Base-by-base conservation (phyloP, 1,140 invertebrate species). In the Zeugodacus cucurbitae region DNA sequence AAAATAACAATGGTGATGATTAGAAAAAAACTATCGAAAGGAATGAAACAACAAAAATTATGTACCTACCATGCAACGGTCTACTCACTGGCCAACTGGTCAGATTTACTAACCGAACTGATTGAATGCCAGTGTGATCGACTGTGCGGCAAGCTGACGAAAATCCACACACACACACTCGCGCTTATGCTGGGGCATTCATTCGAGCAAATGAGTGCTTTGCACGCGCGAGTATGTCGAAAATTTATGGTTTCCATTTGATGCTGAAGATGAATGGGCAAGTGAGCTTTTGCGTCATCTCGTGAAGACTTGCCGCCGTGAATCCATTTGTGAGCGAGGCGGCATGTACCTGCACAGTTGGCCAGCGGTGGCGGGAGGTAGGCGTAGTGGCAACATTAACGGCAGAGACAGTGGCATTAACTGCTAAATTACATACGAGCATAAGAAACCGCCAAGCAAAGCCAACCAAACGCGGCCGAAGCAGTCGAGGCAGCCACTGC, bases 31-130 rank as follows among this genome's bases (percentile, higher is more conserved):
- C 3, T 22, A 82, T 54, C 41, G 37, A 44, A 48, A 48, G 74
- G 74, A 82, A 82, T 82, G 41, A 82, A 82, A 26, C 41, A 82
- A 29, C 74, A 82, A 48, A 82, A 82, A 82, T 26, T 82, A 82
- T 82, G 37, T 48, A 82, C 74, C 74, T 82, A 48, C 44, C 48
- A 48, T 54, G 74, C 41, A 48, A 26, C 41, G n/a, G 44, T 11
- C 22, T 7, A 78, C 5, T 44, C 14, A 54, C 37, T 82, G 41
- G 14, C 44, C 41, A 48, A 54, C 41, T 82, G 4, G 41, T 54
- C 17, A 22, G 20, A 37, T 7, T 74, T 14, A 74, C 32, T 74
- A 37, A 74, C 32, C 34, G 34, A 26, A 32, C 17, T 62, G 41
- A 48, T 82, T 48, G 74, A 74, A 26, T 70, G 64, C 48, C 48